These are phyloP conservation scores for Poeciliopsis occidentalis DNA, from an alignment of 2,113 vertebrate genomes.

Conservation along the genomic window DNA sequence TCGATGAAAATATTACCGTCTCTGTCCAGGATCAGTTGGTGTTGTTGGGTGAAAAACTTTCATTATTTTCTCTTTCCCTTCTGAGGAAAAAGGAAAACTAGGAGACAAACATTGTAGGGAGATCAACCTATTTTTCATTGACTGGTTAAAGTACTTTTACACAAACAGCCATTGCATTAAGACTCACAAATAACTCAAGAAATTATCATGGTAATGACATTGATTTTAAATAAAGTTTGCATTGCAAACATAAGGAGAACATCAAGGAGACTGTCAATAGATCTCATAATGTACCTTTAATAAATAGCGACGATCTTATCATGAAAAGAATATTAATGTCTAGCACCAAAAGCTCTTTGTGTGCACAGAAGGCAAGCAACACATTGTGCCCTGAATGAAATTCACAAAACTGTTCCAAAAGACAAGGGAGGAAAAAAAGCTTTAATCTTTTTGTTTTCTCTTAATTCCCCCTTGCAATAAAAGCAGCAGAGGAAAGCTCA, in stretches of 20 bases:
- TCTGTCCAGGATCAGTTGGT: no score
- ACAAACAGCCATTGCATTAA: constrained; percentile 35
- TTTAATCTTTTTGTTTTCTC: constrained; percentile 58
- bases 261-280: constrained; percentile 55
- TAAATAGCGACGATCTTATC: constrained; percentile 85
- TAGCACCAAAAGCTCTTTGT: constrained; percentile 75
- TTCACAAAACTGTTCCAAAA: constrained; percentile 61
- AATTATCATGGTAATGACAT: no score
- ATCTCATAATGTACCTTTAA: constrained; percentile 82
- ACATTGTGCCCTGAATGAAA: constrained; percentile 80
- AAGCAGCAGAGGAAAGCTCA: constrained; percentile 73
- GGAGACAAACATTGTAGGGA: no score
- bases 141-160: constrained; percentile 44
- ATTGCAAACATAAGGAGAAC: constrained; percentile 36
- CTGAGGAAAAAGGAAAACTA: no score
- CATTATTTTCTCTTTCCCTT: no score
- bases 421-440: constrained; percentile 31
- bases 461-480: constrained; percentile 72
- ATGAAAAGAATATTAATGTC: constrained; percentile 85
- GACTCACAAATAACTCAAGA: constrained; percentile 53
- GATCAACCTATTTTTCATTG: constrained; percentile 33
- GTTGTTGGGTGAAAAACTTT: no score
- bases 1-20: no score
- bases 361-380: constrained; percentile 80
- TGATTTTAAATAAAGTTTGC: not conserved